Conservation (phyloP, 2,113 vertebrate genomes). For the Phalacrocorax aristotelis region DNA sequence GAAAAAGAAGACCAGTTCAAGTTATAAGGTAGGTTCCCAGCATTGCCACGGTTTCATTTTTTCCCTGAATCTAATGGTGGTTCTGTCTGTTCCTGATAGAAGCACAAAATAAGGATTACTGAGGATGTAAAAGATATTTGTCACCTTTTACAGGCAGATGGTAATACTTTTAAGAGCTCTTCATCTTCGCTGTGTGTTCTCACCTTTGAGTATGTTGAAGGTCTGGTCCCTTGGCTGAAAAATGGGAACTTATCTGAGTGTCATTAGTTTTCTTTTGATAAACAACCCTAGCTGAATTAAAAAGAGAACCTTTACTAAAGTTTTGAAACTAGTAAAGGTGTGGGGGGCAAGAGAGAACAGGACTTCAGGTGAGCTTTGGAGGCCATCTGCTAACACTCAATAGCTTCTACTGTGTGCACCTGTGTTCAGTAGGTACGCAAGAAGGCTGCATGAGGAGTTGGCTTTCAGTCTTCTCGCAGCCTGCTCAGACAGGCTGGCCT, state of each 20-base stretch:
- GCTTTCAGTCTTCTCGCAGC: rapidly evolving
- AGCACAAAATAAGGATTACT: not conserved
- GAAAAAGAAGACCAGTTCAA: not conserved
- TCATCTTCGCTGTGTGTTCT: not conserved
- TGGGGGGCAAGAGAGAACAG: not conserved
- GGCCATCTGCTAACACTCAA: not conserved
- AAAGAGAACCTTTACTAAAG: not conserved
- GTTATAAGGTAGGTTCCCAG: not conserved
- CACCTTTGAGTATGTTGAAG: not conserved
- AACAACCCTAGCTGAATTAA: not conserved
- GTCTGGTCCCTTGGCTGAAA: not conserved
- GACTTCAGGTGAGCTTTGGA: not conserved
- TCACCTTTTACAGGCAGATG: not conserved
- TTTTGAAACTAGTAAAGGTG: not conserved
- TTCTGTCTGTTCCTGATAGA: not conserved
- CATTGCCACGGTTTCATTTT: not conserved
- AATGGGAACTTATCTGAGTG: not conserved
- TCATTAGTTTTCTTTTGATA: not conserved
- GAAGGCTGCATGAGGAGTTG: not conserved
- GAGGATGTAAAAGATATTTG: not conserved
- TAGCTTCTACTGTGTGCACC: not conserved
- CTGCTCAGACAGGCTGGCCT: not conserved
- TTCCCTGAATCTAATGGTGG: not conserved
- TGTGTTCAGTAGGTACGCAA: not conserved
- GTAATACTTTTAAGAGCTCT: not conserved